Conservation (phyloP, 2,888 invertebrate species). For the Ectropis crepuscularia region DNA sequence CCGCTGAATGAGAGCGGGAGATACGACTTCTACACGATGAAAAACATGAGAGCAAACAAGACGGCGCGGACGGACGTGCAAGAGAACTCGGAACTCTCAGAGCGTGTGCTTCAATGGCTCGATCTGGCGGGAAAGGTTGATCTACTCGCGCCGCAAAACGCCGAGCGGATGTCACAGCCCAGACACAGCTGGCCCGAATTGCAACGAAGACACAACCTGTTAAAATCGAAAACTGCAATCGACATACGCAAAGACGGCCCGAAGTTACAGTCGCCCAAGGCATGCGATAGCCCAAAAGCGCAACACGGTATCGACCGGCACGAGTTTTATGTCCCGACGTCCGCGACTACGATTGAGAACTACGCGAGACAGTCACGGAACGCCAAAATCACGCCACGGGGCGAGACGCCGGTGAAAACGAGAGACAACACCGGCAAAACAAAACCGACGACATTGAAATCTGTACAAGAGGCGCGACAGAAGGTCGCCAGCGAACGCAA, state of each 20-base stretch:
- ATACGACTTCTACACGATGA: slow-evolving; percentile 64
- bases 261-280: slow-evolving; percentile 58
- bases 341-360: slow-evolving; percentile 79
- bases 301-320: slow-evolving; percentile 75
- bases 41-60: slow-evolving; percentile 65
- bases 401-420: slow-evolving; percentile 56
- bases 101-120: slow-evolving; percentile 91
- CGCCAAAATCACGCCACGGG: slow-evolving; percentile 68
- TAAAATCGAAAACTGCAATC: slow-evolving; percentile 70
- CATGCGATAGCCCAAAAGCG: slow-evolving; percentile 63
- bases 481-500: slow-evolving; percentile 68
- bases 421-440: slow-evolving; percentile 61
- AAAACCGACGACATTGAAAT: slow-evolving; percentile 63
- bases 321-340: slow-evolving; percentile 75
- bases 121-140: slow-evolving; percentile 88
- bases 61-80: slow-evolving; percentile 66
- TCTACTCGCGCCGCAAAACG: slow-evolving; percentile 66
- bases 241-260: slow-evolving; percentile 65
- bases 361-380: slow-evolving; percentile 82
- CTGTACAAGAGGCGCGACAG: slow-evolving; percentile 68
- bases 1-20: slow-evolving; percentile 58
- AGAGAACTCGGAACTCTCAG: slow-evolving; percentile 81
- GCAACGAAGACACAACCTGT: slow-evolving; percentile 62
- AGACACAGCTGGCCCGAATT: slow-evolving; percentile 78
- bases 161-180: slow-evolving; percentile 70